These are phyloP conservation scores for Antitype chi DNA, from an alignment of 2,888 invertebrate species.

Conservation along the genomic window DNA sequence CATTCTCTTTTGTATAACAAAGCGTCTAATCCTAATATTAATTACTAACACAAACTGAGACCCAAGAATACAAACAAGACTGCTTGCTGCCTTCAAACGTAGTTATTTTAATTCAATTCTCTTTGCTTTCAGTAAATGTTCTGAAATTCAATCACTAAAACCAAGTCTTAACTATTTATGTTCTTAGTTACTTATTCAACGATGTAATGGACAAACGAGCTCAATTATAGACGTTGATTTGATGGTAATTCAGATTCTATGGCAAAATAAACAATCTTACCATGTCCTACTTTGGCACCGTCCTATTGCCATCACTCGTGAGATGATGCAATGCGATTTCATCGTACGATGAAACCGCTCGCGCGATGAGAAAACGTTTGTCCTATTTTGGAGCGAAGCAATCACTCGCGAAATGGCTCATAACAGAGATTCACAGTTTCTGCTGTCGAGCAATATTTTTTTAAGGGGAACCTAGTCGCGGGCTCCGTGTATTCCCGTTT, in stretches of 20 bases:
- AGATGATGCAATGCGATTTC: too few species aligned
- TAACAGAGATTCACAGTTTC: too few species aligned
- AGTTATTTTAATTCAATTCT: slow-evolving; percentile 5
- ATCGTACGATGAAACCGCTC: too few species aligned
- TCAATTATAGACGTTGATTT: background rate
- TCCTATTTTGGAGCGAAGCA: too few species aligned
- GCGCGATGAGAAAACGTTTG: too few species aligned
- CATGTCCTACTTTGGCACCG: too few species aligned
- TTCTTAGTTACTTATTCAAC: slow-evolving; percentile 4
- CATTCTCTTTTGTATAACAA: background rate
- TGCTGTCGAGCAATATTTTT: too few species aligned
- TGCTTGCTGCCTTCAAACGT: background rate
- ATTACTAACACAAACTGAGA: slow-evolving; percentile 2
- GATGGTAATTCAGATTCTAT: background rate
- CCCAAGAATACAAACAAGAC: background rate
- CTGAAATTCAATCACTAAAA: slow-evolving; percentile 7
- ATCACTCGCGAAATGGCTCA: too few species aligned
- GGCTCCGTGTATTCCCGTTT: too few species aligned
- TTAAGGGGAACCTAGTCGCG: too few species aligned
- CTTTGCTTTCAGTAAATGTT: slow-evolving; percentile 4
- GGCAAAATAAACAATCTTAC: background rate
- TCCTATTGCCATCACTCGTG: too few species aligned
- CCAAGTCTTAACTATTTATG: background rate
- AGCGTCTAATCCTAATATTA: background rate
- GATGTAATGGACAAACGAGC: background rate